Evolutionary conservation across 2,888 invertebrate genomes (phyloP).

Genomic region (Caenorhabditis sp.): DNA sequence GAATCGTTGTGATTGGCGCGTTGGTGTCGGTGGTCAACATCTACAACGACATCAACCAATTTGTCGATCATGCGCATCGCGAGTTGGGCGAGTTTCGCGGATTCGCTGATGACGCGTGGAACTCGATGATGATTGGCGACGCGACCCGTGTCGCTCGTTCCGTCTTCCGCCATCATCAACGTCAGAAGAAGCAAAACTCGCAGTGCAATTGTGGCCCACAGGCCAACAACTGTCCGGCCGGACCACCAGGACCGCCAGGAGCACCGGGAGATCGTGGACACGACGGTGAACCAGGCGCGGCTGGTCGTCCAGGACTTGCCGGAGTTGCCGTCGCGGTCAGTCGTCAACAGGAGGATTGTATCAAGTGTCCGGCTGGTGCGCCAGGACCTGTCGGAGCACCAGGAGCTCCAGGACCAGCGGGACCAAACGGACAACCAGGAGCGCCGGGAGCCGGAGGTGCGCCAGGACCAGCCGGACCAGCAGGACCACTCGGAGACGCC

Average conservation of each 20-base stretch:
- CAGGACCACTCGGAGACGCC: constrained; percentile 40
- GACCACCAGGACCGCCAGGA: constrained; percentile 56
- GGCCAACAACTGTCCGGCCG: constrained; percentile 47
- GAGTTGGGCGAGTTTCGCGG: constrained; percentile 48
- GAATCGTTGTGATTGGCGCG: constrained; percentile 35
- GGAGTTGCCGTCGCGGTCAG: constrained; percentile 29
- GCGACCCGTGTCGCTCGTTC: constrained; percentile 26
- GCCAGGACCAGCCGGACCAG: constrained; percentile 37
- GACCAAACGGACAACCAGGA: constrained; percentile 42
- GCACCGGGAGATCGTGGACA: constrained; percentile 41
- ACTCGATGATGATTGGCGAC: constrained; percentile 42
- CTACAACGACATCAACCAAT: constrained; percentile 46
- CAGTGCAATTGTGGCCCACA: constrained; percentile 51
- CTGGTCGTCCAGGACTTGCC: constrained; percentile 36
- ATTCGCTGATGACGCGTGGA: constrained; percentile 48
- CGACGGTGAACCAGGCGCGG: constrained; percentile 39
- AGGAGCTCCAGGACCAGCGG: constrained; percentile 37
- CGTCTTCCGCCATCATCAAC: constrained; percentile 33
- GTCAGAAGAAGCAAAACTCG: constrained; percentile 32
- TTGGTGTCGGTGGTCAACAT: constrained; percentile 36
- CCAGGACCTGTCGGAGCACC: constrained; percentile 42
- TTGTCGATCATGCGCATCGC: constrained; percentile 36
- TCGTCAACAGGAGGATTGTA: constrained; percentile 21
- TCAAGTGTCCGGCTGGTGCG: constrained; percentile 39
- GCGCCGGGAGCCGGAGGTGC: constrained; percentile 33